Base-by-base conservation (phyloP, 2,888 invertebrate species). In the Diadegma fenestrale region DNA sequence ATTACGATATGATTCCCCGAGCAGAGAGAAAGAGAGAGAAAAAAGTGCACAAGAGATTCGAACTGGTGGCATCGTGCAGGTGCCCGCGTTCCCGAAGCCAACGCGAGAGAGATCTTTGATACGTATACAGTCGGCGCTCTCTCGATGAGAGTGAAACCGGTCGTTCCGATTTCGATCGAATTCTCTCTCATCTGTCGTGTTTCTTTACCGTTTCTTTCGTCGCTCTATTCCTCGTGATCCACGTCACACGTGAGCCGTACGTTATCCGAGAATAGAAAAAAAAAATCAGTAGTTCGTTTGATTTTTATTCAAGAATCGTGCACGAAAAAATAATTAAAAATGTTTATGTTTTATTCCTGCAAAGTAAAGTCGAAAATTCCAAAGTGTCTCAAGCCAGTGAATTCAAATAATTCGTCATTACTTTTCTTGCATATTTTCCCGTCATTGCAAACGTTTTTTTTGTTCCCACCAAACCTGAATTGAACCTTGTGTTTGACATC, bases 131-230 rank as follows among this genome's bases (percentile, higher is more conserved):
- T 41, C 63, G 51, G 63, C 43, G 73, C 41, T 80, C 80, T 75
- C 82, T 76, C 76, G 83, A 80, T 68, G 85, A 86, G 85, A 86
- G 85, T 86, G 83, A 86, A 86, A 86, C 83, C 85, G 85, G 79
- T 82, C 82, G 82, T 85, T 76, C 76, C 82, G 85, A 85, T 85
- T 80, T 76, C 80, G 33, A 82, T 85, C 80, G 61, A 58, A 82
- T 77, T 82, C 80, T 76, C 48, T 30, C 51, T 26, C 72, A 71
- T 61, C 69, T 48, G 37, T 77, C 77, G 45, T 75, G 26, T 73
- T 72, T 80, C 85, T 72, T 71, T 69, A 33, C 26, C 22, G 72
- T 68, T 77, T 77, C 76, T n/a, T 51, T 37, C 0, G 45, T 26
- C 51, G 22, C 54, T 43, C 45, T 43, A 41, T 71, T 75, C 58